Percentiles rank a stretch among this genome's conserved stretches.
These are phyloP conservation scores for Papilio polytes DNA, from an alignment of 1,140 invertebrate species.

Conservation along the genomic window DNA sequence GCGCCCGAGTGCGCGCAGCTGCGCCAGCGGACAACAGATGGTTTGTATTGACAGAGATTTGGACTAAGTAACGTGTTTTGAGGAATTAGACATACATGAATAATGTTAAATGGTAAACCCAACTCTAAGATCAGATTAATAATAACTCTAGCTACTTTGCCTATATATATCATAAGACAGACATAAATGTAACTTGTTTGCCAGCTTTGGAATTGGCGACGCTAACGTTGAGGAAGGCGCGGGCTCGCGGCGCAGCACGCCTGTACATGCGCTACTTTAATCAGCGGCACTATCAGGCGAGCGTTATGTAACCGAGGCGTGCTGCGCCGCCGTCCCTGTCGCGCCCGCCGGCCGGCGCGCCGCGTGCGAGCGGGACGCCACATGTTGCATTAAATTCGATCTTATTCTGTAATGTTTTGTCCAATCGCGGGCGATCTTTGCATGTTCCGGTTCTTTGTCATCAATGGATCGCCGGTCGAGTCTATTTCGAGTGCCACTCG, in stretches of 20 bases:
- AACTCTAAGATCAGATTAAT: no score
- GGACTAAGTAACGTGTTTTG: no score
- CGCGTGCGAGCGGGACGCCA: slow-evolving; percentile 59
- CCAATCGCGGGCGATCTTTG: slow-evolving; percentile 83
- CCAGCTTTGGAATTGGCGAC: no score
- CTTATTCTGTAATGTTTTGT: slow-evolving; percentile 80
- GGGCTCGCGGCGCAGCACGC: background rate
- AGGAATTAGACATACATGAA: no score
- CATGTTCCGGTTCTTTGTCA: slow-evolving; percentile 85
- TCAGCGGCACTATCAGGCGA: slow-evolving; percentile 78
- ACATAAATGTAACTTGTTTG: no score
- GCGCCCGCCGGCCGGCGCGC: slow-evolving; percentile 42
- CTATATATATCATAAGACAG: no score
- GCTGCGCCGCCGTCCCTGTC: slow-evolving; percentile 58
- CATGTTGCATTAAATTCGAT: slow-evolving; percentile 80
- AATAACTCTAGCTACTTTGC: no score
- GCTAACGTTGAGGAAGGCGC: no score
- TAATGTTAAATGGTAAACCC: no score
- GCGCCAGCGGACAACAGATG: no score
- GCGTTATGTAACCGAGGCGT: slow-evolving; percentile 75
- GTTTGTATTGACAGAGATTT: no score
- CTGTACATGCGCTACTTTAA: slow-evolving; percentile 71
- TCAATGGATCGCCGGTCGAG: slow-evolving; percentile 85
- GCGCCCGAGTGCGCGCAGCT: no score
- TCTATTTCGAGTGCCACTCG: slow-evolving; percentile 73